Conservation (phyloP, 2,113 vertebrate genomes). For the Illadopsis cleaveri region DNA sequence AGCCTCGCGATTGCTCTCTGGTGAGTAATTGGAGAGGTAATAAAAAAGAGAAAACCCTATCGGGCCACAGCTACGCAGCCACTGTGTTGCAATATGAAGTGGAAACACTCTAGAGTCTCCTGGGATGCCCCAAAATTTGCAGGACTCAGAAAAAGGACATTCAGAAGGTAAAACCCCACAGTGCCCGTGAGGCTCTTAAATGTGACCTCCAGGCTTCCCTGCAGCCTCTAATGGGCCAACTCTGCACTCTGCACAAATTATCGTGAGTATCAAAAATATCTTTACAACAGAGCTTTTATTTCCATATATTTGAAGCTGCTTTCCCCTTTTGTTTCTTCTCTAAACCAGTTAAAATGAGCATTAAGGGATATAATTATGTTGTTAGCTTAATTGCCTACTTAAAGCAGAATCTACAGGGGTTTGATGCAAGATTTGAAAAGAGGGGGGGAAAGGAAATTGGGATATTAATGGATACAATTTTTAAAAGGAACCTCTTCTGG, state of each 20-base stretch:
- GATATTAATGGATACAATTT: conserved; percentile 64
- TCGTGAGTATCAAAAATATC: conserved; percentile 9
- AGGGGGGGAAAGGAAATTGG: conserved; percentile 36
- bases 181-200: background rate
- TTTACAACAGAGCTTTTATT: conserved; percentile 34
- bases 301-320: conserved; percentile 59
- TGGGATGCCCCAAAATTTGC: background rate
- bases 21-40: background rate
- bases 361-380: conserved; percentile 82
- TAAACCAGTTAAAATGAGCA: conserved; percentile 79
- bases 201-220: background rate
- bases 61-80: background rate
- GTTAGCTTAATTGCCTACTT: conserved; percentile 83
- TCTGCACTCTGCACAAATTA: background rate
- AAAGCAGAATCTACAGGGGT: conserved; percentile 80
- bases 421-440: conserved; percentile 73
- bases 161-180: background rate
- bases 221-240: background rate
- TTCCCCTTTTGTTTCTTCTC: conserved; percentile 75
- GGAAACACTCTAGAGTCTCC: background rate
- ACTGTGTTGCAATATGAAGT: background rate
- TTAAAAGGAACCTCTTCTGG: conserved; percentile 55
- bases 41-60: background rate
- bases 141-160: background rate
- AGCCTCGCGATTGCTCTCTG: background rate